A percentile compares a stretch with the other conserved stretches of the same genome.
phyloP scores from a whole-genome alignment of 35 echinoderm and acorn worm species.

The Acanthaster planci region DNA sequence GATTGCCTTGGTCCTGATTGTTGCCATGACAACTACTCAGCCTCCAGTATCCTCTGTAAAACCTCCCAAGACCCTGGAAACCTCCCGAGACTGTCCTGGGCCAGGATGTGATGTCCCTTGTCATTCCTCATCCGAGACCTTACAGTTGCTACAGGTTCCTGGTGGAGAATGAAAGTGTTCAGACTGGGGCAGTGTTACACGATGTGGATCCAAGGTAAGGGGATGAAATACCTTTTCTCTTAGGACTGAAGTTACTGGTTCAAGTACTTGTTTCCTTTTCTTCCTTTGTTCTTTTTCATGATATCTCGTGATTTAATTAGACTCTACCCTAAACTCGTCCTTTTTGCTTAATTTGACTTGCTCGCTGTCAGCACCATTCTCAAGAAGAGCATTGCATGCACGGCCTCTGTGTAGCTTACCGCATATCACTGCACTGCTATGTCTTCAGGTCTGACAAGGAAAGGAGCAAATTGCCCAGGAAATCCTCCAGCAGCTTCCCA shows the following conservation, averaged over 20 bases:
- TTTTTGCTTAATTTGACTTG: too few relatives aligned
- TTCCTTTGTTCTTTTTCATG: too few relatives aligned
- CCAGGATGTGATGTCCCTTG: background rate
- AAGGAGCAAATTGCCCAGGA: too few relatives aligned
- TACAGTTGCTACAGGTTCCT: slow-evolving; percentile 82
- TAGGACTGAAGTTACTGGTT: too few relatives aligned
- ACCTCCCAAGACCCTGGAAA: slow-evolving; percentile 67
- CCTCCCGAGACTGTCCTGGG: slow-evolving; percentile 37
- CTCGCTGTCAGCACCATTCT: too few relatives aligned
- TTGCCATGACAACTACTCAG: slow-evolving; percentile 64
- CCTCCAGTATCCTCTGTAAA: slow-evolving; percentile 49
- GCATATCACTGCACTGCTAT: too few relatives aligned
- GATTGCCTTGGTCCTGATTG: slow-evolving; percentile 98
- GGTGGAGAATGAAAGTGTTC: slow-evolving; percentile 64
- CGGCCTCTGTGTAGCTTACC: too few relatives aligned
- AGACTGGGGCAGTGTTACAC: slow-evolving; percentile 35
- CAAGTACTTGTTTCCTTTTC: too few relatives aligned
- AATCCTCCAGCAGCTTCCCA: slow-evolving; percentile 68
- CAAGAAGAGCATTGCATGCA: too few relatives aligned
- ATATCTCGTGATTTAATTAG: too few relatives aligned
- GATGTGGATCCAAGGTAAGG: slow-evolving; percentile 24
- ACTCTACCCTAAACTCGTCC: too few relatives aligned
- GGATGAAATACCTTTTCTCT: too few relatives aligned
- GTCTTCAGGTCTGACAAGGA: slow-evolving; percentile 19
- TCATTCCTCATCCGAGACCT: slow-evolving; percentile 55